These are phyloP conservation scores for Callocephalon fimbriatum DNA, from an alignment of 2,113 vertebrate genomes.

Conservation along the genomic window DNA sequence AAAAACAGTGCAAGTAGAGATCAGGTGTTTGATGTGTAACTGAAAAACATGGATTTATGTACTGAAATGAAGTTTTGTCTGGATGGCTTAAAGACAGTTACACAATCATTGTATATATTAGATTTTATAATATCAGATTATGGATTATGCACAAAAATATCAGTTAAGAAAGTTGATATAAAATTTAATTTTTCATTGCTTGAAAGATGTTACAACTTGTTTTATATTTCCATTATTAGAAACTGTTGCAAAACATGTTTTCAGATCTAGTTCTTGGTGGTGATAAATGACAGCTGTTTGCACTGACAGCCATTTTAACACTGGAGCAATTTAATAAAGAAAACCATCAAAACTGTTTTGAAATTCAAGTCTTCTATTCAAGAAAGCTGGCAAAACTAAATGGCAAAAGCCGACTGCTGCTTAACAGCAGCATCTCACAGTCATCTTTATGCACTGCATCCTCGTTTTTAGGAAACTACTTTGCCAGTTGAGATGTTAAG, in stretches of 20 bases:
- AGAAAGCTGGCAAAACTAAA: not conserved
- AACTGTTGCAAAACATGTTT: not conserved
- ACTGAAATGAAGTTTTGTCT: not conserved
- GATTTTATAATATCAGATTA: not conserved
- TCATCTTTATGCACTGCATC: not conserved
- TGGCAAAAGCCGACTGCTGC: not conserved
- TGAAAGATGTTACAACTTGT: not conserved
- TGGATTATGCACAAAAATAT: not conserved
- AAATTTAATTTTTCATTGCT: not conserved
- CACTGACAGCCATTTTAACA: not conserved
- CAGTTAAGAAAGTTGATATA: not conserved
- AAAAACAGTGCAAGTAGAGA: not conserved
- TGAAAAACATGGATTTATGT: not conserved
- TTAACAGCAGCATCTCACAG: not conserved
- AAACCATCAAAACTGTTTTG: not conserved
- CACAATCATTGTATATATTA: not conserved
- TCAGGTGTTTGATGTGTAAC: not conserved
- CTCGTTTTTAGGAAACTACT: not conserved
- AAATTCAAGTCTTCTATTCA: not conserved
- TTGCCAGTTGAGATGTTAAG: not conserved
- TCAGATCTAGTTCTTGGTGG: not conserved
- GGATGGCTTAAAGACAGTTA: not conserved
- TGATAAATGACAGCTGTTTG: not conserved
- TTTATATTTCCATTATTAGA: not conserved
- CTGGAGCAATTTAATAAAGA: not conserved